These are phyloP conservation scores for Microctonus brassicae DNA, from an alignment of 2,888 invertebrate species.

Conservation along the genomic window DNA sequence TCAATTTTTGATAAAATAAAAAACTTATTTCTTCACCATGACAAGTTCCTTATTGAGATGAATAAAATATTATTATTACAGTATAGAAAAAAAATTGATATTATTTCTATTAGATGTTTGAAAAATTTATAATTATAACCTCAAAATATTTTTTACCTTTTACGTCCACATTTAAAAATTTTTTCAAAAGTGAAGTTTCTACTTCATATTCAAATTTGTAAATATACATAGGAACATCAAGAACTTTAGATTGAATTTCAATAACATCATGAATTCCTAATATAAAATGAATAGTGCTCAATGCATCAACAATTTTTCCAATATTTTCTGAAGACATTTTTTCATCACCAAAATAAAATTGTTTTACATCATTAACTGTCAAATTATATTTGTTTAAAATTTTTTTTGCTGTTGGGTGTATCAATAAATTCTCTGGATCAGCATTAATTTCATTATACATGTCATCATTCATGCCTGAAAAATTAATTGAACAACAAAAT, in stretches of 20 bases:
- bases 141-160: slow-evolving; percentile 18
- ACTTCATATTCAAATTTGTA: slow-evolving; percentile 29
- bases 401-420: slow-evolving; percentile 8
- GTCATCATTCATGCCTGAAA: slow-evolving; percentile 37
- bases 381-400: slow-evolving; percentile 8
- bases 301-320: neutral
- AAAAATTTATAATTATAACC: too few species aligned
- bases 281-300: slow-evolving; percentile 6
- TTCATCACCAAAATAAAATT: slow-evolving; percentile 15
- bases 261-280: slow-evolving; percentile 24
- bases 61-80: too few species aligned
- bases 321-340: slow-evolving; percentile 6
- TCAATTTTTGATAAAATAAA: slow-evolving; percentile 51
- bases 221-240: slow-evolving; percentile 15
- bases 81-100: too few species aligned
- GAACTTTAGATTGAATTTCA: slow-evolving; percentile 2
- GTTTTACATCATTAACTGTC: slow-evolving; percentile 1
- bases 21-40: slow-evolving; percentile 59
- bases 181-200: neutral
- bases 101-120: too few species aligned
- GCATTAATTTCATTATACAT: slow-evolving; percentile 3
- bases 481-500: neutral
- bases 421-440: slow-evolving; percentile 1
- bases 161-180: neutral
- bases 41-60: slow-evolving; percentile 51